Evolutionary conservation across 2,113 vertebrate species (phyloP), one percentile per base, ranked within the genome.

Genomic region (Ascaphus truei): DNA sequence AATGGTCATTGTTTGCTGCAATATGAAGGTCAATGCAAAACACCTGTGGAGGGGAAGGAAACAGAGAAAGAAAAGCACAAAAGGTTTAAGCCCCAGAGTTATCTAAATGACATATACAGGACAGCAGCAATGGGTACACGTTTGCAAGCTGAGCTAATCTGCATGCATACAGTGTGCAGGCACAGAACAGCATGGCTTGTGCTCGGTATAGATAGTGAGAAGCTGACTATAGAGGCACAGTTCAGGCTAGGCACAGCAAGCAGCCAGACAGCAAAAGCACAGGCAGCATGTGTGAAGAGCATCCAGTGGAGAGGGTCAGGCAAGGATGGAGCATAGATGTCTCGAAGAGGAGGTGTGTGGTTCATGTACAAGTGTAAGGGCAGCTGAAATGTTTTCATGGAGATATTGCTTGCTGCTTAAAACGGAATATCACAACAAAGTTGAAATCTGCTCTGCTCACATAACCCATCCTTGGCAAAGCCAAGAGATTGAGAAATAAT

Each of bases 121-220:
- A 77, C 29, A 16, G 56, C 13, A 41, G 53, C 31, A 53, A 67
- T 65, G 37, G 30, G 29, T 3, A 59, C 45, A 63, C 61, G 65
- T 71, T 71, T 47, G 51, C 20, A 33, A 20, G 34, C 12, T 11
- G 22, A 29, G 47, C n/a, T n/a, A 59, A 63, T 20, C 71, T 78
- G 29, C 85, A 83, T 80, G 84, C 86, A 80, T 72, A 51, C 61
- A 61, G 57, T 3, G 1, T 5, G 26, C 22, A 61, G n/a, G 26
- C 51, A 13, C 23, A 20, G 12, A 7, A 48, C 16, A 58, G 37
- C 51, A 58, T 22, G 62, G 62, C 48, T 69, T 80, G 77, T 76
- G 81, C 82, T 63, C 73, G 56, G 23, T 0, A 71, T 67, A 39
- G 62, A 3, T 73, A 53, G 66, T 78, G 59, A 73, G 47, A 58